Evolutionary conservation across 2,888 invertebrate species (phyloP).

Genomic region (Taenaris catops): DNA sequence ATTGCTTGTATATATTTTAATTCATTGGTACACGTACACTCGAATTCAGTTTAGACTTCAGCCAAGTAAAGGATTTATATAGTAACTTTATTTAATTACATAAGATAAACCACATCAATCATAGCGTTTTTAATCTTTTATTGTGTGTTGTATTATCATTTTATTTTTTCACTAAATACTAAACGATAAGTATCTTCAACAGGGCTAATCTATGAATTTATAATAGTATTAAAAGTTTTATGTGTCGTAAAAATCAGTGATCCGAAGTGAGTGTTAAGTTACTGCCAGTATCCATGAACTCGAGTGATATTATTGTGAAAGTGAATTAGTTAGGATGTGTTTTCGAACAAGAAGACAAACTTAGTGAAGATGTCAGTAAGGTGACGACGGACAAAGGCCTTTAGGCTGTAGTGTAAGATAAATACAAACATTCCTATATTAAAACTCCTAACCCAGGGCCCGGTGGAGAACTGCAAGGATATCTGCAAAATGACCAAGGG

Average conservation of each 20-base stretch:
- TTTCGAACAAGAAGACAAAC: conserved; percentile 39
- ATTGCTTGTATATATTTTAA: not conserved
- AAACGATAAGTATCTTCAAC: conserved; percentile 24
- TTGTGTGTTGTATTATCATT: conserved; percentile 32
- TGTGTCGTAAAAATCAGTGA: conserved; percentile 31
- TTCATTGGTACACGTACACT: not conserved
- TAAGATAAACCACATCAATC: conserved; percentile 37
- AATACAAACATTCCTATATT: conserved; percentile 72
- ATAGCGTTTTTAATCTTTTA: conserved; percentile 33
- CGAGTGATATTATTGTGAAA: conserved; percentile 34
- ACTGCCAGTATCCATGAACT: conserved; percentile 47
- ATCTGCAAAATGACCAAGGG: conserved; percentile 79
- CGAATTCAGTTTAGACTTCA: too few relatives aligned
- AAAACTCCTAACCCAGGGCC: conserved; percentile 75
- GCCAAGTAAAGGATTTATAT: too few relatives aligned
- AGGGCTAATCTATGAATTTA: conserved; percentile 23
- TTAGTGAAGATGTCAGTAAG: conserved; percentile 57
- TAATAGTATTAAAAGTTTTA: conserved; percentile 24
- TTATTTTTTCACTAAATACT: conserved; percentile 13
- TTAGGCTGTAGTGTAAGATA: conserved; percentile 48
- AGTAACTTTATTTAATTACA: conserved; percentile 12
- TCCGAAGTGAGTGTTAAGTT: conserved; percentile 35
- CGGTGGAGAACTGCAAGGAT: conserved; percentile 62
- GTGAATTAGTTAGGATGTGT: conserved; percentile 37
- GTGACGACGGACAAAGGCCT: conserved; percentile 51